Base-by-base conservation (phyloP, 2,888 invertebrate genomes). In the Tyria jacobaeae region DNA sequence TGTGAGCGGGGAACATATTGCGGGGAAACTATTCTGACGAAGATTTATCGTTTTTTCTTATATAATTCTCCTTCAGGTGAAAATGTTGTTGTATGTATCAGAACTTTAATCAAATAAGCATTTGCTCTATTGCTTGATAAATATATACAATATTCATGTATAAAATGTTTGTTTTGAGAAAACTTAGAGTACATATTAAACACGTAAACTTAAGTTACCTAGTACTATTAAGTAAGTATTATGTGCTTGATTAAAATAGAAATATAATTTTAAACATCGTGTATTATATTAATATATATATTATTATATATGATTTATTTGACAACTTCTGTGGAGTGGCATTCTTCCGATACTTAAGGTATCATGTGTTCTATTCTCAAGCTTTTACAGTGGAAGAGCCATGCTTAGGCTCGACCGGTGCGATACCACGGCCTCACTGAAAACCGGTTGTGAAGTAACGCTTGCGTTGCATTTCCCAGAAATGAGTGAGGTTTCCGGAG, bases 21-120 rank as follows among this genome's bases (percentile, higher is more conserved):
- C 50, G 60, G 27, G 2, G 21, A 51, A 61, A 56, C 56, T 56
- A 56, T 61, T 61, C 25, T 56, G 55, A 61, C 49, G 41, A 56
- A 56, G 60, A 61, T 61, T 50, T 56, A 56, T 61, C 24, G 53
- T 37, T 44, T 3, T 54, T 53, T 14, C 52, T 53, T 52, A 37
- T 14, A 27, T 48, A 37, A 47, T 59, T 35, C 31, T 24, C 44
- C 25, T 39, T 21, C 44, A 58, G 24, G 37, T 50, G 24, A 56
- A 35, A 48, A 48, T 56, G 5, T 35, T 56, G 21, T 44, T 44
- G 14, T 12, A 24, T 24, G 9, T 34, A 31, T 35, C n/a, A 21
- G 35, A n/a, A 34, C 21, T 12, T 15, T 15, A n/a, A 24, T 35
- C 17, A 44, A 55, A 55, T 44, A 31, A 44, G 31, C 21, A 21